Percentiles rank a stretch among this genome's conserved stretches.
Evolutionary conservation across 2,888 invertebrate species (phyloP).

Genomic region (Blastobasis adustella): DNA sequence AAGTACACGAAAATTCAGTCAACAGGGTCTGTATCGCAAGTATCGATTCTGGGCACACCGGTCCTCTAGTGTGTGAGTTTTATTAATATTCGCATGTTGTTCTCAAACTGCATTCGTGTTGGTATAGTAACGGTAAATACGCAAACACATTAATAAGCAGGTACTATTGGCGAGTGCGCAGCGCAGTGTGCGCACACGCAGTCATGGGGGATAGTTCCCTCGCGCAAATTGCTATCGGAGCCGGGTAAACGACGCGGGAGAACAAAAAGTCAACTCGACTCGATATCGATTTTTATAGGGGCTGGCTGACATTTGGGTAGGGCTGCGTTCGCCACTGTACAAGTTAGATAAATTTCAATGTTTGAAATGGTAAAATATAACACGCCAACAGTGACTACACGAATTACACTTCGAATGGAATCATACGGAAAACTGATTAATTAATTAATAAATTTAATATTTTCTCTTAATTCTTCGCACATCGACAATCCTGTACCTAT

Average conservation of each 20-base stretch:
- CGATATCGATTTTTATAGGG: constrained; percentile 46
- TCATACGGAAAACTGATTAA: too few species aligned
- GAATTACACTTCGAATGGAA: too few species aligned
- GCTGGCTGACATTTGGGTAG: constrained; percentile 39
- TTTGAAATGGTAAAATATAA: too few species aligned
- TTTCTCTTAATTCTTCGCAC: too few species aligned
- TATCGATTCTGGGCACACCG: constrained; percentile 33
- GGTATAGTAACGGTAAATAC: constrained; percentile 52
- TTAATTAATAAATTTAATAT: too few species aligned
- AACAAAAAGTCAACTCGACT: constrained; percentile 39
- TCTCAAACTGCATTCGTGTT: constrained; percentile 39
- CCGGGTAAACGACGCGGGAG: constrained; percentile 45
- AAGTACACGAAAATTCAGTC: constrained; percentile 51
- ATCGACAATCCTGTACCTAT: too few species aligned
- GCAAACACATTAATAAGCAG: constrained; percentile 41
- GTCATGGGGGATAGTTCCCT: constrained; percentile 40
- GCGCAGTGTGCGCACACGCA: constrained; percentile 45
- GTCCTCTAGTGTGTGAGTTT: constrained; percentile 31
- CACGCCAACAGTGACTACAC: too few species aligned
- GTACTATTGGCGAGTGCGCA: constrained; percentile 12
- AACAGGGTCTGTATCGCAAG: constrained; percentile 28
- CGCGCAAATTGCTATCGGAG: constrained; percentile 37
- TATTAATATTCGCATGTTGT: constrained; percentile 29
- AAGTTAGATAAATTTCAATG: too few species aligned
- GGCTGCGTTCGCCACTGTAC: constrained; percentile 6